A percentile compares a stretch with the other conserved stretches of the same genome.
Conservation (phyloP, 1,140 invertebrate genomes). For the Listronotus bonariensis region DNA sequence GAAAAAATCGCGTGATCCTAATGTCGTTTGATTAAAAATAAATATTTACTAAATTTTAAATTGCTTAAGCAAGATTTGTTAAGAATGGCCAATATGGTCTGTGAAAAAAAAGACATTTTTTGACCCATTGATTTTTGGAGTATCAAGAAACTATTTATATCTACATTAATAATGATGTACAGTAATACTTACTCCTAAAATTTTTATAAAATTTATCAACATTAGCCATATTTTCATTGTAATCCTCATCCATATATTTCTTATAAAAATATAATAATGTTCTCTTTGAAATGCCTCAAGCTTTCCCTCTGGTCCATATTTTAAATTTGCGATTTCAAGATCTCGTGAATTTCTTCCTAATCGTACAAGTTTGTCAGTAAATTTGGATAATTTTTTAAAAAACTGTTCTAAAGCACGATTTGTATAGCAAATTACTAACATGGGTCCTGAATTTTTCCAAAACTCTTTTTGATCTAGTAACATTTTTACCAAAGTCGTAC, state of each 20-base stretch:
- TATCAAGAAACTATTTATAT: no score
- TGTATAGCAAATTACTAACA: constrained; percentile 82
- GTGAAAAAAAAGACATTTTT: no score
- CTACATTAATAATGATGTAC: no score
- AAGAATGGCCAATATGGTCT: no score
- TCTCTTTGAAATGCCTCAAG: neutral
- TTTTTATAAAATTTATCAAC: no score
- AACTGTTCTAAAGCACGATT: constrained; percentile 91
- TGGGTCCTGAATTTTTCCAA: constrained; percentile 55
- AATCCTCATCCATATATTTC: neutral
- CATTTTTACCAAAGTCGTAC: constrained; percentile 65
- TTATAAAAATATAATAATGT: neutral
- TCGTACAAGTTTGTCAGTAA: constrained; percentile 66
- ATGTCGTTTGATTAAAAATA: no score
- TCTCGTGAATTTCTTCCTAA: constrained; percentile 71
- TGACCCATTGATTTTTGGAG: no score
- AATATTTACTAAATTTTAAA: no score
- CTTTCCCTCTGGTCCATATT: neutral
- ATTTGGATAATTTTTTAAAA: constrained; percentile 67
- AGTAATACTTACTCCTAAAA: no score
- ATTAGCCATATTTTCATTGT: no score
- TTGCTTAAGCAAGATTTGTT: no score
- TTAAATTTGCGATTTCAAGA: neutral
- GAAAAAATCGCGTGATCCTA: no score
- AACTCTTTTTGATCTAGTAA: constrained; percentile 59